Base-by-base conservation (phyloP, 2,888 invertebrate genomes). In the Macrosiphum euphorbiae region DNA sequence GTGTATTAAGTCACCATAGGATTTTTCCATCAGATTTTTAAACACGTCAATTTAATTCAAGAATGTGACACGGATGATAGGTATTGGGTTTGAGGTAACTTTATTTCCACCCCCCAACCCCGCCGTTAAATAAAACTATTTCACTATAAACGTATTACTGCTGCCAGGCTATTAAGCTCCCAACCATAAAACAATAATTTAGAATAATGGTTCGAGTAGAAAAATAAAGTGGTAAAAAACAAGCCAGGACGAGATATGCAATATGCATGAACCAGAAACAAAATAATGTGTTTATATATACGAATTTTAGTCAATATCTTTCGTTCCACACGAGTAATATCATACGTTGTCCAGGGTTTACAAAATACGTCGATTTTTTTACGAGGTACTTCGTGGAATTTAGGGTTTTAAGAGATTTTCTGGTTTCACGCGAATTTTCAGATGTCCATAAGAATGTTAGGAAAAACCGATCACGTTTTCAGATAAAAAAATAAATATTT, bases 241-340 rank as follows among this genome's bases (percentile, higher is more conserved):
- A 84, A 89, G n/a, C 7, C 58, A 16, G 28, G 41, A 93, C 93
- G 35, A 90, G 93, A 84, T 90, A 93, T 94, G 90, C 87, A 94
- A 94, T 94, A 93, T 94, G 90, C 92, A 94, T 95, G 95, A 94
- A 92, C 92, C 94, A 94, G 94, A 95, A 94, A 95, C 90, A 94
- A 94, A 93, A 90, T 94, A 84, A 88, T 94, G 84, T 94, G 92
- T 94, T 92, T 88, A 92, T 92, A 94, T 88, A 91, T 92, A 94
- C 58, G 92, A 58, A 78, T 92, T 91, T 91, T 88, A 91, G 84
- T 91, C 84, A 88, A 94, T 93, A 93, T 93, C 26, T 85, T 85
- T 85, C 85, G 90, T 92, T 44, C 50, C 67, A 67, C 41, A 61
- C 93, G 89, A 50, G 93, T 90, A 93, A 58, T 87, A 87, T 87